Percentiles rank a stretch among this genome's conserved stretches.
Evolutionary conservation across 1,140 invertebrate species (phyloP).

Genomic region (Drosophila subpulchrella): DNA sequence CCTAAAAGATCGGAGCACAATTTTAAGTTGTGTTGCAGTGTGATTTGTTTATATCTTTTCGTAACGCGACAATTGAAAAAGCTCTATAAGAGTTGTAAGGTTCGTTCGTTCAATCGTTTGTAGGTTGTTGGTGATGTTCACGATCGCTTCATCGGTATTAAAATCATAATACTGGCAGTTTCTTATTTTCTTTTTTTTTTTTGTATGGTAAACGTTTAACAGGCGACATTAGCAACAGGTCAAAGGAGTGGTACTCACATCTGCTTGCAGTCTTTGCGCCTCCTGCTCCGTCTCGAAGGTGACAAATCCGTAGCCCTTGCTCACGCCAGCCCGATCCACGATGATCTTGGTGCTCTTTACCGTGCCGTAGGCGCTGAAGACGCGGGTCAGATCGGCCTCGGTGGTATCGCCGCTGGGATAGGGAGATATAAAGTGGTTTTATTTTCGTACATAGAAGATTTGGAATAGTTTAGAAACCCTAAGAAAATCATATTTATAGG

Average conservation of each 20-base stretch:
- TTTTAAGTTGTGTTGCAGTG: constrained; percentile 50
- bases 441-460: not conserved
- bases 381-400: constrained; percentile 92
- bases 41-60: constrained; percentile 12
- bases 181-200: constrained; percentile 2
- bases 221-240: constrained; percentile 44
- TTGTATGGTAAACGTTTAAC: constrained; percentile 41
- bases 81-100: not conserved
- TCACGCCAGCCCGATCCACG: constrained; percentile 95
- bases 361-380: constrained; percentile 94
- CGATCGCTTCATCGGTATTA: constrained; percentile 7
- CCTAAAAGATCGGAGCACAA: constrained; percentile 80
- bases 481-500: not conserved
- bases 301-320: constrained; percentile 97
- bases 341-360: constrained; percentile 98
- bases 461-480: not conserved
- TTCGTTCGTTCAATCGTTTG: constrained; percentile 15
- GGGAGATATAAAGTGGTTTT: not conserved
- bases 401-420: constrained; percentile 90
- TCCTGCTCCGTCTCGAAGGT: constrained; percentile 97
- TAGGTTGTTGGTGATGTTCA: constrained; percentile 3
- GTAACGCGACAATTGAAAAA: constrained; percentile 7
- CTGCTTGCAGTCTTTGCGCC: constrained; percentile 90
- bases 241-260: constrained; percentile 84
- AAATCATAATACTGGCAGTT: constrained; percentile 37